These are phyloP conservation scores for Adineta ricciae DNA, from an alignment of 2,888 invertebrate species.

Conservation along the genomic window DNA sequence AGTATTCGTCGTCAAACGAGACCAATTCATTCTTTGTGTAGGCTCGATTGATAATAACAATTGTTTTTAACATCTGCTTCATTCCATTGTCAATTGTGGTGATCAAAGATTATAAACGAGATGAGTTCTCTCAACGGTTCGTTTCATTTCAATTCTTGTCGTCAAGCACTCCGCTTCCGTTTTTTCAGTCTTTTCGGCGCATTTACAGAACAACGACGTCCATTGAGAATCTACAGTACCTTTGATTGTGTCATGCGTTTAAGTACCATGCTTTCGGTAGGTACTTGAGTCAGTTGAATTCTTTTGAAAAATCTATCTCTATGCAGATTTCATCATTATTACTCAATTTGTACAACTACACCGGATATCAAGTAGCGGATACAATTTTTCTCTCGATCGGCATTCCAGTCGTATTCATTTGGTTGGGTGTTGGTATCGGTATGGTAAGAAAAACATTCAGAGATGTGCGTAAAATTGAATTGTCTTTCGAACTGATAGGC, in stretches of 20 bases:
- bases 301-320: not conserved
- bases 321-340: not conserved
- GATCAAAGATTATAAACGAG: not conserved
- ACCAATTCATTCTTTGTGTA: not conserved
- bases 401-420: not conserved
- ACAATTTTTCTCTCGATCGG: not conserved
- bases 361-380: not conserved
- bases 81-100: not conserved
- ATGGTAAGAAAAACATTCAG: not conserved
- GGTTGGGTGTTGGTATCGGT: not conserved
- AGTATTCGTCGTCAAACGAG: not conserved
- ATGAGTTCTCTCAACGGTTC: not conserved
- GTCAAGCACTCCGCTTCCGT: no score
- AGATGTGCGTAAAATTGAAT: not conserved
- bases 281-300: not conserved
- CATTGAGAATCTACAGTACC: not conserved
- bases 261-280: not conserved
- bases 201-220: not conserved
- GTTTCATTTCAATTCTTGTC: no score
- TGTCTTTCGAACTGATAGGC: not conserved
- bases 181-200: not conserved
- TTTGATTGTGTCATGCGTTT: not conserved
- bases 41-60: conserved; percentile 10
- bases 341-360: not conserved
- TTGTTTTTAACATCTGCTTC: not conserved